Conservation (phyloP, 2,113 vertebrate species). For the Salvelinus sp. region DNA sequence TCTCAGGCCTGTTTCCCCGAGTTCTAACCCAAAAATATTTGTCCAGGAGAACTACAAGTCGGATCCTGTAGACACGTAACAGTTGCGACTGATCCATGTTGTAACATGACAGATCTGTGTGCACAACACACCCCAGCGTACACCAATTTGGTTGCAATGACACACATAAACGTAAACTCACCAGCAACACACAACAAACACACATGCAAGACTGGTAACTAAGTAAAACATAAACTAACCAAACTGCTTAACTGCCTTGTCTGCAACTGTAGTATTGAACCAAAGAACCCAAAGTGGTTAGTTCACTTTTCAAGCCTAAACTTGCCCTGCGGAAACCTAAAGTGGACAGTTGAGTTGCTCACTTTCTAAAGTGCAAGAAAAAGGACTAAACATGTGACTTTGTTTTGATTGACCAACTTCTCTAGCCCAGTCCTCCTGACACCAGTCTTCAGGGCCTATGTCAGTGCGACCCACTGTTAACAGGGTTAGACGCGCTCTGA, state of each 20-base stretch:
- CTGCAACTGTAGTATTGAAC: background rate
- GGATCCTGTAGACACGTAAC: too few relatives aligned
- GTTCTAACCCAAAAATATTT: too few relatives aligned
- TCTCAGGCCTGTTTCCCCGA: too few relatives aligned
- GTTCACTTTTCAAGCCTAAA: background rate
- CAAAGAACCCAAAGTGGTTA: background rate
- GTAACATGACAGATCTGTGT: too few relatives aligned
- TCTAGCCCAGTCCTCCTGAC: background rate
- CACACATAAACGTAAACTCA: too few relatives aligned
- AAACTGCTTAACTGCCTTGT: background rate
- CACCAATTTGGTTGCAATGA: too few relatives aligned
- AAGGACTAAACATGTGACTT: background rate
- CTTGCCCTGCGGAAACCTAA: constrained; percentile 1
- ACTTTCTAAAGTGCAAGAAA: background rate
- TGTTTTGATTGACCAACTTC: constrained; percentile 1
- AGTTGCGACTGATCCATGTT: too few relatives aligned
- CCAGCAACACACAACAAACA: too few relatives aligned
- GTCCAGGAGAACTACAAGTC: too few relatives aligned
- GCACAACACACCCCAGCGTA: too few relatives aligned
- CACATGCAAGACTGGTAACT: too few relatives aligned
- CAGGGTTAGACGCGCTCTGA: constrained; percentile 22
- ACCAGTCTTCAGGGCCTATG: constrained; percentile 5
- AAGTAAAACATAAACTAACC: too few relatives aligned
- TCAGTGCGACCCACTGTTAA: constrained; percentile 20
- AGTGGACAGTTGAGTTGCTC: background rate